phyloP scores from a whole-genome alignment of 2,888 invertebrate species.

The Spicauda simplicius region DNA sequence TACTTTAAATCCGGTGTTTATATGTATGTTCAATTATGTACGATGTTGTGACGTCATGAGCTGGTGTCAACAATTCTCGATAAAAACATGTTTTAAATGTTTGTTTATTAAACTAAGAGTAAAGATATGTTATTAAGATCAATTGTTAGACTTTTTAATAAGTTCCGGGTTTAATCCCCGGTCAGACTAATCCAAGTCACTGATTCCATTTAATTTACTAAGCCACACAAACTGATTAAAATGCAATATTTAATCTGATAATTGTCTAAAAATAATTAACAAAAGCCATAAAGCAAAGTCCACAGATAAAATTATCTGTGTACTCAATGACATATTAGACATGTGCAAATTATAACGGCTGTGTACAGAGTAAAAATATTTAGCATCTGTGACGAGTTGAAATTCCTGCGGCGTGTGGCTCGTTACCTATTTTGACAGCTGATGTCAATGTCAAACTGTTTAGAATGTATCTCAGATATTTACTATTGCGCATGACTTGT shows the following conservation, averaged over 20 bases:
- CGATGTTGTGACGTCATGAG: no score
- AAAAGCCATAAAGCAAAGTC: not conserved
- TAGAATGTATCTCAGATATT: conserved; percentile 38
- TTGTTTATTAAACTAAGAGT: not conserved
- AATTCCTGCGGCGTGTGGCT: conserved; percentile 54
- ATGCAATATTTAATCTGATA: not conserved
- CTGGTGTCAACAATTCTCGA: no score
- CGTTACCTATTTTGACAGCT: conserved; percentile 68
- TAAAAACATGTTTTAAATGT: no score
- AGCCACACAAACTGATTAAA: not conserved
- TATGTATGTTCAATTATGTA: no score
- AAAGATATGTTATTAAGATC: not conserved
- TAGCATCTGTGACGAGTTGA: conserved; percentile 30
- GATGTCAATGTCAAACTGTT: conserved; percentile 65
- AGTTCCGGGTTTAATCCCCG: no score
- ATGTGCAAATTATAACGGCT: conserved; percentile 42
- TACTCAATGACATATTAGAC: conserved; percentile 37
- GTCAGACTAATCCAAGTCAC: no score
- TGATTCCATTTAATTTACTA: not conserved
- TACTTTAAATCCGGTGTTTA: no score
- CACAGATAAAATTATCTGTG: not conserved
- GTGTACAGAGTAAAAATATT: conserved; percentile 18
- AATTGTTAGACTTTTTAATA: no score
- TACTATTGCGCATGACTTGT: conserved; percentile 28
- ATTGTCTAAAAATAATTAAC: not conserved